Percentiles rank a stretch among this genome's conserved stretches.
These are phyloP conservation scores for Bubo bubo DNA, from an alignment of 2,113 vertebrate species.

Conservation along the genomic window DNA sequence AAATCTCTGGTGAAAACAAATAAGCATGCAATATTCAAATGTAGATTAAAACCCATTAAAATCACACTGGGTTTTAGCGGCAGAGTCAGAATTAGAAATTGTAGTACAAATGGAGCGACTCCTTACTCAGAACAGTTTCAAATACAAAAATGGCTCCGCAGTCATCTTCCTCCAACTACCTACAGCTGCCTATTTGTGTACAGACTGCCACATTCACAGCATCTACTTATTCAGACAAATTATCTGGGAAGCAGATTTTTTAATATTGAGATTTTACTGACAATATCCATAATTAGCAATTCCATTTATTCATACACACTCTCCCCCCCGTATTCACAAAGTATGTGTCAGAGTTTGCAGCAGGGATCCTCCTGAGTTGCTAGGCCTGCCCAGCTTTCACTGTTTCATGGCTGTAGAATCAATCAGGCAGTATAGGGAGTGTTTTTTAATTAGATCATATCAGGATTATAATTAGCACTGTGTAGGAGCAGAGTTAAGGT, in stretches of 20 bases:
- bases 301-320: not conserved
- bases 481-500: conserved; percentile 69
- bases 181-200: not conserved
- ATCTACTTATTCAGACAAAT: not conserved
- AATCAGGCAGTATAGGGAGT: conserved; percentile 11
- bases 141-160: not conserved
- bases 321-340: conserved; percentile 3
- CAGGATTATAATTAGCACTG: conserved; percentile 67
- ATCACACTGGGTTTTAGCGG: not conserved
- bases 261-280: not conserved
- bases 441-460: conserved; percentile 63
- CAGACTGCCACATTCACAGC: not conserved
- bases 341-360: conserved; percentile 11
- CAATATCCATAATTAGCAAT: not conserved
- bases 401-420: conserved; percentile 23
- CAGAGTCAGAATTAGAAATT: not conserved
- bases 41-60: conserved; percentile 54
- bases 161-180: not conserved
- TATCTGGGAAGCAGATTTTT: not conserved
- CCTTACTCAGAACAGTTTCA: not conserved
- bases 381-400: not conserved
- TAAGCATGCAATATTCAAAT: conserved; percentile 39
- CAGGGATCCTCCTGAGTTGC: not conserved
- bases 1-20: conserved; percentile 56
- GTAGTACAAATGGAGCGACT: not conserved